Evolutionary conservation across 2,113 vertebrate species (phyloP).

Genomic region (Pygathrix nemaeus): DNA sequence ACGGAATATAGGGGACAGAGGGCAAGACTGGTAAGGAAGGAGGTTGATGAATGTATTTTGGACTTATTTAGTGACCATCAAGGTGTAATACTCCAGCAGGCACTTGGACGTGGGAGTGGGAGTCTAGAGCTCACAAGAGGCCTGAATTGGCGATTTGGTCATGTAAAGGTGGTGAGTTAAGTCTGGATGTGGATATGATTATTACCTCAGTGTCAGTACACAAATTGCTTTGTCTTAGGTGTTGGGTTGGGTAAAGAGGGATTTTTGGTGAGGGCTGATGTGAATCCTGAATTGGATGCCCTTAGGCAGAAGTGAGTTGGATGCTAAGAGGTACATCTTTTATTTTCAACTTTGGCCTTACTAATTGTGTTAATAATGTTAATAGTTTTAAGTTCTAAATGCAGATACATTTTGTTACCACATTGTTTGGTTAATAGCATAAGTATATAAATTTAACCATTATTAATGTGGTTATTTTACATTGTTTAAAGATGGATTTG

Average conservation of each 20-base stretch:
- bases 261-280: neutral
- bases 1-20: neutral
- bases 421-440: neutral
- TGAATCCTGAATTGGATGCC: neutral
- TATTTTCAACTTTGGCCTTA: neutral
- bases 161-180: neutral
- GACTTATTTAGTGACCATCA: neutral
- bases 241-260: neutral
- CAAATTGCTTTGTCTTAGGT: neutral
- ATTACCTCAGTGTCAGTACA: neutral
- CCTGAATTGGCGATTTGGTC: neutral
- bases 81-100: neutral
- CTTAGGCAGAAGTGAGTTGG: neutral
- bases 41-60: neutral
- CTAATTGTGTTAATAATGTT: neutral
- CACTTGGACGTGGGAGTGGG: neutral
- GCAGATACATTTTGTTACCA: neutral
- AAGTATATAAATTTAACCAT: neutral
- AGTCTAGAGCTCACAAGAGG: neutral
- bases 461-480: neutral
- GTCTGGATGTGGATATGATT: neutral
- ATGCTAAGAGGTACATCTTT: neutral
- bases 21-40: neutral
- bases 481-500: neutral
- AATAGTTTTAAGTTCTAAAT: conserved; percentile 5